Evolutionary conservation across 1,140 invertebrate species (phyloP), one percentile per base, ranked within the genome.

Genomic region (Calliphora vicina): DNA sequence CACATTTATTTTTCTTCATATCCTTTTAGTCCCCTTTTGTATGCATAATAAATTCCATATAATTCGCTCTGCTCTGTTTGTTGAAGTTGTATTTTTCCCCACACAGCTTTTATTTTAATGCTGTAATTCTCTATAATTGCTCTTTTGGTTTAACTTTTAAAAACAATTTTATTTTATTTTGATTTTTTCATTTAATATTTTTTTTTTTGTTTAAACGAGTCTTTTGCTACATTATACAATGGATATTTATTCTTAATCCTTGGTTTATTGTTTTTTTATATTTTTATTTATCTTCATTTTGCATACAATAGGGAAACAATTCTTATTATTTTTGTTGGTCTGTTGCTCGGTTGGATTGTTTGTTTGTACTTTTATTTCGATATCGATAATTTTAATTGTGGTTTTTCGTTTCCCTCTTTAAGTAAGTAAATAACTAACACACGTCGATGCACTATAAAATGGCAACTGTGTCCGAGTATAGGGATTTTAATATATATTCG

Each of bases 361-460:
- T 67, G 8, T 23, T 67, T 67, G 2, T 67, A 10, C 25, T 67
- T 67, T 6, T 20, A 23, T 67, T 67, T 67, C 50, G 15, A n/a
- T 67, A 67, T 67, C 61, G 61, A 67, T 67, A 67, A 67, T 67
- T 67, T 67, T 67, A 67, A 67, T 67, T 67, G 61, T 67, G 61
- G 61, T 67, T 67, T 57, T 67, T 67, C n/a, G 61, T 12, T 67
- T 67, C 61, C n/a, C n/a, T 1, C 12, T 67, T 67, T 23, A 67
- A 17, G 15, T 50, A 50, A 50, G 45, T 50, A 50, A 50, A 35
- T 12, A 50, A 8, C 2, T 13, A 50, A 17, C 4, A 10, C 12
- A 17, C 17, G 15, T 50, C 15, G 45, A 3, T 50, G 45, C 12
- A 50, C 6, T 0, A 8, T 35, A 35, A 8, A 2, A 0, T 6